Percentiles rank a stretch among this genome's conserved stretches.
Conservation (phyloP, 2,888 invertebrate species). For the Branchellion lobata region DNA sequence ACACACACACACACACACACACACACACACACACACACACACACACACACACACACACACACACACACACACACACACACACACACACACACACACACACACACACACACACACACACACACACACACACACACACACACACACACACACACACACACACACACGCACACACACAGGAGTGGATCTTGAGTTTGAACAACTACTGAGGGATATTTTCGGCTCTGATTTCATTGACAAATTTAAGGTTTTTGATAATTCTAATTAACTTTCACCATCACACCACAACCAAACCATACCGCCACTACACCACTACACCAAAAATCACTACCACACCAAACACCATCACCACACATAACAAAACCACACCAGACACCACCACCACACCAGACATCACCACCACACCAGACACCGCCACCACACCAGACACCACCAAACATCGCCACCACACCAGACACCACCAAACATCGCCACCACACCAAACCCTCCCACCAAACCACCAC, state of each 20-base stretch:
- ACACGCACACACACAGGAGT: conserved; percentile 59
- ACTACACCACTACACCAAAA: too few relatives aligned
- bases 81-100: conserved; percentile 5
- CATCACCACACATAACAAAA: too few relatives aligned
- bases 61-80: conserved; percentile 22
- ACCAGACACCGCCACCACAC: too few relatives aligned
- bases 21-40: conserved; percentile 28
- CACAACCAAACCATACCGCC: too few relatives aligned
- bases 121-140: conserved; percentile 12
- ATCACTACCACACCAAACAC: too few relatives aligned
- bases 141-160: conserved; percentile 5
- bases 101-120: conserved; percentile 32
- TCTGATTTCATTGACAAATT: conserved; percentile 65
- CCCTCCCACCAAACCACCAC: too few relatives aligned
- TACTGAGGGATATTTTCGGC: conserved; percentile 65
- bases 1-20: not conserved
- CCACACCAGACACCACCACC: too few relatives aligned
- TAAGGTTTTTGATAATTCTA: conserved; percentile 53
- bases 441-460: too few relatives aligned
- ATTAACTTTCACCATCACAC: too few relatives aligned
- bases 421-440: too few relatives aligned
- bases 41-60: conserved; percentile 31
- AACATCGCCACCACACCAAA: too few relatives aligned
- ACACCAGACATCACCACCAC: too few relatives aligned
- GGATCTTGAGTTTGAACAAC: conserved; percentile 65